phyloP scores from a whole-genome alignment of 2,797 vertebrate species.

The Betta splendens region DNA sequence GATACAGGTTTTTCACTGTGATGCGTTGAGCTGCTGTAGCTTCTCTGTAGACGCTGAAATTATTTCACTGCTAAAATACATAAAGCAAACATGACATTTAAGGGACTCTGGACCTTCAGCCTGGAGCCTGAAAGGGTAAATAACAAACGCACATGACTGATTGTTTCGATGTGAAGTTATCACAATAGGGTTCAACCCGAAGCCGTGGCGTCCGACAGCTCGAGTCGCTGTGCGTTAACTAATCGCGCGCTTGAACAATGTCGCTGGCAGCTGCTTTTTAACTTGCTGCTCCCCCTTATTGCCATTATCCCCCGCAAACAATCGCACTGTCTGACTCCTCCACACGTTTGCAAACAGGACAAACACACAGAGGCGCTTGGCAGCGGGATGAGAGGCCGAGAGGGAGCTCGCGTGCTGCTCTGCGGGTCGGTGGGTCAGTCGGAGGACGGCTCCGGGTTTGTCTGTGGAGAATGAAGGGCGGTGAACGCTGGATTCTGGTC shows the following conservation, averaged over 20 bases:
- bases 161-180: conserved; percentile 10
- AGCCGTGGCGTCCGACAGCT: not conserved
- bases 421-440: conserved; percentile 49
- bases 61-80: conserved; percentile 18
- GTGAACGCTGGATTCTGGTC: conserved; percentile 7
- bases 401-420: conserved; percentile 31
- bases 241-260: conserved; percentile 26
- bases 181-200: not conserved
- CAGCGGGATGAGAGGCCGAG: conserved; percentile 39
- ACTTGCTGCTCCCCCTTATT: conserved; percentile 15
- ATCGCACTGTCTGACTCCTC: conserved; percentile 48
- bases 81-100: conserved; percentile 34
- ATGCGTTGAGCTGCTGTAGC: conserved; percentile 5
- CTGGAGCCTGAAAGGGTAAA: not conserved
- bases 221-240: conserved; percentile 10
- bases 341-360: conserved; percentile 45
- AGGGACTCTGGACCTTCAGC: conserved; percentile 11
- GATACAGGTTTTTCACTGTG: not conserved
- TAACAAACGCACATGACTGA: not conserved
- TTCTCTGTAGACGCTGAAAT: conserved; percentile 40
- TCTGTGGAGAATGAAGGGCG: conserved; percentile 17
- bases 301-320: conserved; percentile 57
- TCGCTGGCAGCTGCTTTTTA: conserved; percentile 33
- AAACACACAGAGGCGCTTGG: conserved; percentile 57
- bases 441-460: conserved; percentile 50